Conservation (phyloP, 2,888 invertebrate species). For the Himalopsyche tibetana region DNA sequence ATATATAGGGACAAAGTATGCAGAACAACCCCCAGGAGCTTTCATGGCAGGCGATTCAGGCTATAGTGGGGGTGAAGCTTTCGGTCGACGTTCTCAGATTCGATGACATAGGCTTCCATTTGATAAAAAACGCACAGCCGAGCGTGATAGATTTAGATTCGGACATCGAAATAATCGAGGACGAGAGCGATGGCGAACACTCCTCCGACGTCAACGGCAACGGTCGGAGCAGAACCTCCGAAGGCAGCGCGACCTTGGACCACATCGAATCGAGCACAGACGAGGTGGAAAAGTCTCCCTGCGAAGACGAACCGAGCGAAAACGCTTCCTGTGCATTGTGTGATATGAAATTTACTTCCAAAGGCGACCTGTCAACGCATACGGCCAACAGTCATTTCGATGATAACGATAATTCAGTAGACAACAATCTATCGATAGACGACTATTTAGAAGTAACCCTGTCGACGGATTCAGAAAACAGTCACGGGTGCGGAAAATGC, state of each 20-base stretch:
- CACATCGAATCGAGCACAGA: constrained; percentile 51
- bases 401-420: constrained; percentile 75
- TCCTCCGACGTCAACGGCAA: constrained; percentile 67
- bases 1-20: constrained; percentile 71
- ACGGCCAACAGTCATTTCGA: constrained; percentile 71
- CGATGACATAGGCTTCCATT: constrained; percentile 76
- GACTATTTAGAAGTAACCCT: constrained; percentile 77
- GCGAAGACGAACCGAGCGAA: constrained; percentile 69
- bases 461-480: constrained; percentile 76
- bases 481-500: constrained; percentile 75
- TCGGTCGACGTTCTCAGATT: constrained; percentile 76
- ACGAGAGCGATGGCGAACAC: constrained; percentile 68
- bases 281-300: constrained; percentile 66
- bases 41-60: constrained; percentile 79
- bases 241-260: constrained; percentile 54
- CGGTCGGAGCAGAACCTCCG: constrained; percentile 73
- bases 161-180: constrained; percentile 77
- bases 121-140: constrained; percentile 74
- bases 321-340: constrained; percentile 67
- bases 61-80: constrained; percentile 78
- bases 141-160: constrained; percentile 76
- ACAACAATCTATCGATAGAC: constrained; percentile 76
- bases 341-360: constrained; percentile 53
- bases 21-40: constrained; percentile 79
- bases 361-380: constrained; percentile 67